Evolutionary conservation across 23 tunicate genomes (phyloP), one percentile per base, ranked within the genome.

Genomic region (Ciona savignyi): DNA sequence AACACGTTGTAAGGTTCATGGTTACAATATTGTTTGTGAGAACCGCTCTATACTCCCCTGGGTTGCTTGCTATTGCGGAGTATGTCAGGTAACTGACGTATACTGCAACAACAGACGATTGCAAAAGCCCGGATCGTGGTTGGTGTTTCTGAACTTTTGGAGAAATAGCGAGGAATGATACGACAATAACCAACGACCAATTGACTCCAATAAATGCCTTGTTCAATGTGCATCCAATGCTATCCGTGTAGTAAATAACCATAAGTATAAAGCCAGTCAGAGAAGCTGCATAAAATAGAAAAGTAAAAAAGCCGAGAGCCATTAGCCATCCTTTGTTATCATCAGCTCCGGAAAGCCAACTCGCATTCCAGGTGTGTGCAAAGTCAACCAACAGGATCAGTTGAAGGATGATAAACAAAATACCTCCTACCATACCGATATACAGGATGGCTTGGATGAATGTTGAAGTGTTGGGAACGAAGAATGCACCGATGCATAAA

Each of bases 341-440:
- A 2, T 82, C 84, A 6, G 65, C 82, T 68, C 85, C 83, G 29
- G 80, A 48, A 25, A 95, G 67, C 75, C 81, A 81, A 34, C 72
- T 93, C 23, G 78, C 96, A 68, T 95, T 95, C 83, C 84, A 80
- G 29, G 73, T 76, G 42, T 85, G 90, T 2, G 99, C 99, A 78
- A 95, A 89, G 67, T 95, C 99, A 68, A 95, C 75, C 63, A 85
- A 56, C 26, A 95, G 79, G 23, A 95, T 80, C 22, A 95, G 81
- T 56, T 88, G 99, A 31, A 95, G 79, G n/a, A 95, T 30, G 30
- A 95, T 95, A 60, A 95, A 95, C 27, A 76, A 15, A 29, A 88
- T 87, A 25, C 87, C 96, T 19, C 99, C 96, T n/a, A 75, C 78
- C 85, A 95, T 81, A 1, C 99, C 99, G 64, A 95, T 65, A 68